Evolutionary conservation across 2,113 vertebrate genomes (phyloP).

Genomic region (Odocoileus virginianus): DNA sequence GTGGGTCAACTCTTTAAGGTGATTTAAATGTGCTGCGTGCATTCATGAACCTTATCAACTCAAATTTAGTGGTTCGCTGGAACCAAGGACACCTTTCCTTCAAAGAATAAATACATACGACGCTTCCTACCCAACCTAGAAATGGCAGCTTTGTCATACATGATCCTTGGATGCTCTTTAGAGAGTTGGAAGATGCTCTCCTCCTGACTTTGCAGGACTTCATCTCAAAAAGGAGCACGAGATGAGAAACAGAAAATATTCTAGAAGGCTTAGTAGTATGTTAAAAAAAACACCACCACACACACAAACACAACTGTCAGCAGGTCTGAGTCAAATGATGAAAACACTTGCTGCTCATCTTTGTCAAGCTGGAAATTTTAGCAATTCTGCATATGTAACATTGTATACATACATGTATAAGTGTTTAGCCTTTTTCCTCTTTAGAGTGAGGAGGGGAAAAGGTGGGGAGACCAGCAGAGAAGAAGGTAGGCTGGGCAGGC

Average conservation of each 20-base stretch:
- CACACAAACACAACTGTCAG: neutral
- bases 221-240: neutral
- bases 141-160: neutral
- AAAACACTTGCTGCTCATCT: neutral
- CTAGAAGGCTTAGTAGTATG: neutral
- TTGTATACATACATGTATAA: neutral
- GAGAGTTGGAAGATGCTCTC: neutral
- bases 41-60: slow-evolving; percentile 18
- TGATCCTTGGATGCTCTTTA: neutral
- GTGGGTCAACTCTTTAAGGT: neutral
- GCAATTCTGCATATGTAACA: neutral
- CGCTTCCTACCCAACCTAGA: slow-evolving; percentile 1
- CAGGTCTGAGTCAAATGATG: neutral
- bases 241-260: neutral
- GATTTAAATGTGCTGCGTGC: neutral
- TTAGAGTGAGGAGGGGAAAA: neutral
- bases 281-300: neutral
- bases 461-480: neutral
- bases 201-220: neutral
- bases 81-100: neutral
- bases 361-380: neutral
- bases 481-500: neutral
- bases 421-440: neutral
- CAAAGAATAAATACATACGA: slow-evolving; percentile 40
- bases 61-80: slow-evolving; percentile 14